These are phyloP conservation scores for Parnassius mnemosyne DNA, from an alignment of 2,888 invertebrate genomes.

Conservation along the genomic window DNA sequence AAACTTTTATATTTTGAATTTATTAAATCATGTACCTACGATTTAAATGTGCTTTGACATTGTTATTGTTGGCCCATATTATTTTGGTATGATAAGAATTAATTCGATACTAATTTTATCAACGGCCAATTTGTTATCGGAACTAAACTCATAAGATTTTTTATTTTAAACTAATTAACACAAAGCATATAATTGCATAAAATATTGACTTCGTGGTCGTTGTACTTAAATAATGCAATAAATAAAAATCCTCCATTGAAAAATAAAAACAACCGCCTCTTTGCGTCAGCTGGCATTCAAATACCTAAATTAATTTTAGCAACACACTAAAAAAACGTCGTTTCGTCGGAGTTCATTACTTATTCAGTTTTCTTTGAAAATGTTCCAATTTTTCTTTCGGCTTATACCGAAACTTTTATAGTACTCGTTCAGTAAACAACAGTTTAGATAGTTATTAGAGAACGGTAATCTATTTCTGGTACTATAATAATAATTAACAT, in stretches of 20 bases:
- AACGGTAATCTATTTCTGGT: too few relatives aligned
- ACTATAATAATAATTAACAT: too few relatives aligned
- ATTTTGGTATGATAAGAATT: slow-evolving; percentile 2
- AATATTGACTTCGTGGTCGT: too few relatives aligned
- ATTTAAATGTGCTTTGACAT: too few relatives aligned
- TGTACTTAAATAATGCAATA: too few relatives aligned
- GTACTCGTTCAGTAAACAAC: too few relatives aligned
- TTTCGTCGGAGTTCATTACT: slow-evolving; percentile 16
- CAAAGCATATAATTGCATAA: too few relatives aligned
- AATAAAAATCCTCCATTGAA: background rate
- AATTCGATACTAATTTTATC: slow-evolving; percentile 14
- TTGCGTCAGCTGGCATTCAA: slow-evolving; percentile 17
- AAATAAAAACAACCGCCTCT: slow-evolving; percentile 7
- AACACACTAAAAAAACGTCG: slow-evolving; percentile 20
- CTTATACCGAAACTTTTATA: background rate
- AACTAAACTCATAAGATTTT: background rate
- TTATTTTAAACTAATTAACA: too few relatives aligned
- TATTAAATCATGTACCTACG: too few relatives aligned
- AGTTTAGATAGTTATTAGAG: background rate
- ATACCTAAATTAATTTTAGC: slow-evolving; percentile 22
- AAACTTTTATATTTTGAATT: too few relatives aligned
- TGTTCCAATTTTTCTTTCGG: background rate
- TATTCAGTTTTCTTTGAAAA: slow-evolving; percentile 12
- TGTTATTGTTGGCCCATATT: too few relatives aligned
- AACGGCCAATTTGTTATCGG: slow-evolving; percentile 6